These are phyloP conservation scores for Panthera uncia DNA, from an alignment of 2,113 vertebrate species.

Conservation along the genomic window DNA sequence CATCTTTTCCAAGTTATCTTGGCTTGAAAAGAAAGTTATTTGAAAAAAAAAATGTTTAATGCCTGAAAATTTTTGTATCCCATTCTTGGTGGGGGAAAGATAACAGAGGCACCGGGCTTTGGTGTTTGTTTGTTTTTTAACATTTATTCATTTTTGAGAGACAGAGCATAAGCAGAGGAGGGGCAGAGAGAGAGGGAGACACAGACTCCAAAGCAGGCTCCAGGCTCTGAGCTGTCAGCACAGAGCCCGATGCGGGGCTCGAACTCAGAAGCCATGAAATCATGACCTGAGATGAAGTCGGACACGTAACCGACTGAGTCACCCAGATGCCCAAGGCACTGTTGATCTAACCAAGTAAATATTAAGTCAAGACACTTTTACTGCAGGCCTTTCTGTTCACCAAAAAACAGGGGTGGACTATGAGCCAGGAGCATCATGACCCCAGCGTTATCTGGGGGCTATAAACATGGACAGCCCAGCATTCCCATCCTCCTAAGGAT, in stretches of 20 bases:
- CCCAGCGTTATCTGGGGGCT: not conserved
- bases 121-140: too few relatives aligned
- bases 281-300: too few relatives aligned
- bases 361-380: too few relatives aligned
- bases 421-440: not conserved
- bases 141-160: too few relatives aligned
- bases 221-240: too few relatives aligned
- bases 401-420: not conserved
- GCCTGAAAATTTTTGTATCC: not conserved
- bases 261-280: too few relatives aligned
- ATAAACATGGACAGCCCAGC: not conserved
- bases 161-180: too few relatives aligned
- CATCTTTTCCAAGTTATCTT: conserved; percentile 1
- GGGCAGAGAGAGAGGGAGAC: too few relatives aligned
- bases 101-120: not conserved
- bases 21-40: conserved; percentile 4
- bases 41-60: not conserved
- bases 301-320: too few relatives aligned
- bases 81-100: not conserved
- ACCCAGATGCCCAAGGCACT: not conserved
- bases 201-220: too few relatives aligned
- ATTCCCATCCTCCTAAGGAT: not conserved
- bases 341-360: accelerated
- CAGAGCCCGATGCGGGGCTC: too few relatives aligned
- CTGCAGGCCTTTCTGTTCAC: not conserved